Evolutionary conservation across 1,140 invertebrate species (phyloP).

Genomic region (Nomia melanderi): DNA sequence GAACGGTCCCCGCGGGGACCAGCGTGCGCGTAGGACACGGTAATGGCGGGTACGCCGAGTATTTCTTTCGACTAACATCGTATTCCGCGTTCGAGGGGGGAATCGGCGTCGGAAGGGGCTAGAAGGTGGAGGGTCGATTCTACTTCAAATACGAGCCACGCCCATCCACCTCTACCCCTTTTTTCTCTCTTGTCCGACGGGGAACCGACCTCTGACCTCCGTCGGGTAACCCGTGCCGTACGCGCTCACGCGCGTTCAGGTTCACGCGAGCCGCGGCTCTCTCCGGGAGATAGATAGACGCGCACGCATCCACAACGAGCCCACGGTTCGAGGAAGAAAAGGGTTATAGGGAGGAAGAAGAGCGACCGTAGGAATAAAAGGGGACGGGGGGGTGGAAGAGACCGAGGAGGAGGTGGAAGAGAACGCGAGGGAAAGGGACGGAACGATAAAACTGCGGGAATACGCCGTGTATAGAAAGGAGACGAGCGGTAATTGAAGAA

Average conservation of each 20-base stretch:
- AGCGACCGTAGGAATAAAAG: neutral
- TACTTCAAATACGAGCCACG: constrained; percentile 75
- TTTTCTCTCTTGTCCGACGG: constrained; percentile 52
- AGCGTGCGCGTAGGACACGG: constrained; percentile 43
- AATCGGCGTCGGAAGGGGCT: constrained; percentile 42
- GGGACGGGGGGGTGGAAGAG: neutral
- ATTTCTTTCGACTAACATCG: constrained; percentile 47
- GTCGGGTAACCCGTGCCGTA: constrained; percentile 53
- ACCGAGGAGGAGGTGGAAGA: neutral
- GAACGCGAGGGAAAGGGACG: constrained; percentile 42
- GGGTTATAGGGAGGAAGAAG: constrained; percentile 22
- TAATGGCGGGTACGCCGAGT: constrained; percentile 57
- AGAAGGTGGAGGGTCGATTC: constrained; percentile 71
- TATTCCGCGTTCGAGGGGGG: constrained; percentile 34
- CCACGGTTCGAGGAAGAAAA: constrained; percentile 23
- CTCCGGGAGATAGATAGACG: neutral
- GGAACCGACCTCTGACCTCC: constrained; percentile 61
- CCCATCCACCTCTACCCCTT: constrained; percentile 66
- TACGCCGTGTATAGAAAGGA: constrained; percentile 54
- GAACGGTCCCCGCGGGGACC: neutral
- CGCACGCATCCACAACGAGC: neutral
- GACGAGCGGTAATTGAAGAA: constrained; percentile 66
- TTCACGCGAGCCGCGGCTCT: constrained; percentile 23
- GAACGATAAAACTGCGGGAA: constrained; percentile 42
- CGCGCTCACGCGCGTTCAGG: constrained; percentile 48